Evolutionary conservation across 2,888 invertebrate genomes (phyloP), one percentile per base, ranked within the genome.

Genomic region (Eupithecia abbreviata): DNA sequence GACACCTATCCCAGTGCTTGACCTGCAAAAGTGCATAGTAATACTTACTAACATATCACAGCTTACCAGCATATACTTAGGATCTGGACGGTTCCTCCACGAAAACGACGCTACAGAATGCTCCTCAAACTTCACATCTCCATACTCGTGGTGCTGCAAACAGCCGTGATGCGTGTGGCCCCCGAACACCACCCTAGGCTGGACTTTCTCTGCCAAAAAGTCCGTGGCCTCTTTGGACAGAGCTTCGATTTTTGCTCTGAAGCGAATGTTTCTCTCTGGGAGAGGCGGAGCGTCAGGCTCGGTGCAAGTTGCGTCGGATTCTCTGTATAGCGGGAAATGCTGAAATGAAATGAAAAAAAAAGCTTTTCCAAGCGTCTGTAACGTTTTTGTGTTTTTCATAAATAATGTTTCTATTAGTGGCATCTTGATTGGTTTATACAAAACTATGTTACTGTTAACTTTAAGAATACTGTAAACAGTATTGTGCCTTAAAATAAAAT

Each of bases 111-210:
- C 97, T 49, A 99, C 96, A 0, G 99, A 99, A 83, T 97, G 96
- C 91, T 98, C 98, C 68, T 96, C 92, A 82, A 96, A 89, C 95
- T 96, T 81, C 84, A 94, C 51, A 89, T 75, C 62, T 72, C 86
- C 76, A 83, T 89, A 87, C 43, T 85, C 79, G 85, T 97, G 96
- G 69, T 93, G 87, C 13, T 93, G 85, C 72, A 96, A 96, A 89
- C 99, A 99, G 30, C 98, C 98, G 89, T 98, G 97, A 93, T 99
- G 99, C 0, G 98, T 98, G 89, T 99, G 99, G 0, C 99, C 99
- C 80, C 97, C 97, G 79, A 99, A 96, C 1, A 97, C 97, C 9
- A 97, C 93, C 76, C 98, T 96, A 0, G 98, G 98, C 78, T 96
- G 95, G 4, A 98, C 87, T 79, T 94, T 92, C 0, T 84, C 78